These are phyloP conservation scores for Plemyria rubiginata DNA, from an alignment of 2,888 invertebrate genomes.

Conservation along the genomic window DNA sequence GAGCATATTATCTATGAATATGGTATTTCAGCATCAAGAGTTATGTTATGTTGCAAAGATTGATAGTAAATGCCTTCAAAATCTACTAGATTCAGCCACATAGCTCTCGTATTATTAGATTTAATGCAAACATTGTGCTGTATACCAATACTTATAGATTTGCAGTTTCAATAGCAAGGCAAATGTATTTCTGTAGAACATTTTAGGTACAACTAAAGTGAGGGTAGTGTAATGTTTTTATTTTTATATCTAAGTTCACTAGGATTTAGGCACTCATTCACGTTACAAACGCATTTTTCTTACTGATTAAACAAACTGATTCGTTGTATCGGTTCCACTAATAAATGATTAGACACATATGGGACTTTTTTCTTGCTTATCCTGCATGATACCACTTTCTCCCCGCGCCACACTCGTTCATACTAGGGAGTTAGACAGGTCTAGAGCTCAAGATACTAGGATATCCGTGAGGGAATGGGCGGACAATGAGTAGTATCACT, in stretches of 20 bases:
- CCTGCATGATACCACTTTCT: constrained; percentile 71
- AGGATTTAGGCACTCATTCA: constrained; percentile 58
- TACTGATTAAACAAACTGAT: constrained; percentile 50
- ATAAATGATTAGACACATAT: constrained; percentile 79
- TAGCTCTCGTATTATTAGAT: constrained; percentile 42
- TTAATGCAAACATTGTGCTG: constrained; percentile 42
- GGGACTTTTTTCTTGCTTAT: constrained; percentile 80
- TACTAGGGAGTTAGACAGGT: constrained; percentile 15
- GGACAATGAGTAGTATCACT: constrained; percentile 36
- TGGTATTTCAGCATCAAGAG: constrained; percentile 48
- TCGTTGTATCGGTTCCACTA: constrained; percentile 76
- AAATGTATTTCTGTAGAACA: constrained; percentile 51
- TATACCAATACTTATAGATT: constrained; percentile 43
- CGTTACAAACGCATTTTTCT: constrained; percentile 53
- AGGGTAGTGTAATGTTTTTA: constrained; percentile 67
- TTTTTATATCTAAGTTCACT: constrained; percentile 74
- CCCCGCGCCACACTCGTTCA: constrained; percentile 43
- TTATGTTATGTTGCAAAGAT: constrained; percentile 35
- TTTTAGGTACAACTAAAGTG: constrained; percentile 47
- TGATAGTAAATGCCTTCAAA: constrained; percentile 22
- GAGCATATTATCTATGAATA: constrained; percentile 43
- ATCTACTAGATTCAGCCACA: constrained; percentile 21
- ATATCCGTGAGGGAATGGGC: constrained; percentile 9
- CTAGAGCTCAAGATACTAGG: constrained; percentile 7
- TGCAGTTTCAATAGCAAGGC: constrained; percentile 46